Conservation (phyloP, 2,113 vertebrate genomes). For the Sturnus vulgaris region DNA sequence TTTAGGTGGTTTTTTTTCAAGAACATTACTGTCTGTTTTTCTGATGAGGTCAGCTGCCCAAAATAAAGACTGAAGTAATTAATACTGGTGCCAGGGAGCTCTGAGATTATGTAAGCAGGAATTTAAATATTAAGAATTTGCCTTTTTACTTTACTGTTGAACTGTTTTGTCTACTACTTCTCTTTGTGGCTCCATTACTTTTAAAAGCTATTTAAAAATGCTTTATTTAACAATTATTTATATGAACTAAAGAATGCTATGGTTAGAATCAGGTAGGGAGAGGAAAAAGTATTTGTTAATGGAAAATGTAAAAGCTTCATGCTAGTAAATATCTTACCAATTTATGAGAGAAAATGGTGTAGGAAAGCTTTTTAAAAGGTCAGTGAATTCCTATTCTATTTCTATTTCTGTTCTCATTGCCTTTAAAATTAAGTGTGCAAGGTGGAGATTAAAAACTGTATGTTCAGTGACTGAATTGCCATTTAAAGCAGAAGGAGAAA, state of each 20-base stretch:
- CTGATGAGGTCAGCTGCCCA: not conserved
- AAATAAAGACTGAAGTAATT: not conserved
- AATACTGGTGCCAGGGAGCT: not conserved
- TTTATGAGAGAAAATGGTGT: not conserved
- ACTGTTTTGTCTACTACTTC: not conserved
- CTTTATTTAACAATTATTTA: not conserved
- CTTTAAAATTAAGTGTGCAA: conserved; percentile 16
- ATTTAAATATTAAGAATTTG: not conserved
- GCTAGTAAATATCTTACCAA: conserved; percentile 33
- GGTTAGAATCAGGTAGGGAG: not conserved
- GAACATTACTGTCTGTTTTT: not conserved
- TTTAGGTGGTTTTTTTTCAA: not conserved
- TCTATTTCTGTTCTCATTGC: not conserved
- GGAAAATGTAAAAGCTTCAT: conserved; percentile 2
- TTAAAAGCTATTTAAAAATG: not conserved
- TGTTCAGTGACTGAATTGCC: not conserved
- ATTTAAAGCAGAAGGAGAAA: not conserved
- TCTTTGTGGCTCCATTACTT: not conserved
- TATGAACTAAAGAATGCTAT: not conserved
- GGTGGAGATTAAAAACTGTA: not conserved
- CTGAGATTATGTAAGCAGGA: not conserved
- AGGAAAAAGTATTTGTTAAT: not conserved
- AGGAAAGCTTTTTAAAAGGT: conserved; percentile 36
- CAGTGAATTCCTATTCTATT: conserved; percentile 8
- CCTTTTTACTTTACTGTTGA: not conserved